phyloP scores from a whole-genome alignment of 2,888 invertebrate genomes.

The Tinea pellionella region DNA sequence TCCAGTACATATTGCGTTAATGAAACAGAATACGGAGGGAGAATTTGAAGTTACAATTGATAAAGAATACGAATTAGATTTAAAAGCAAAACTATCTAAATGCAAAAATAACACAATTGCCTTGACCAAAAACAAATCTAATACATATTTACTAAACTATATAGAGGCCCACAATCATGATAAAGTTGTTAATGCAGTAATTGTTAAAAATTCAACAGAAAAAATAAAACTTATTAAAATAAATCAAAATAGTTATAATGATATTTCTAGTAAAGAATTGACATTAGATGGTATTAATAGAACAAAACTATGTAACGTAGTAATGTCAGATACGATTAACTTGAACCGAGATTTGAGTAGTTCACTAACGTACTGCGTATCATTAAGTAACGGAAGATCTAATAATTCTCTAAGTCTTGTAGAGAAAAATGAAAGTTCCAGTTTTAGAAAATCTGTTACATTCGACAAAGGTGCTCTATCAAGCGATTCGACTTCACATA shows the following conservation, averaged over 20 bases:
- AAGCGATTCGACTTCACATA: background rate
- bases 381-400: background rate
- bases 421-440: background rate
- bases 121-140: slow-evolving; percentile 31
- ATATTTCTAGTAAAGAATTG: background rate
- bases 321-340: background rate
- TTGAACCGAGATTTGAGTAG: background rate
- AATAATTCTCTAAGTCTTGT: background rate
- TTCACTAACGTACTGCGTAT: background rate
- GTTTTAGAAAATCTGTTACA: background rate
- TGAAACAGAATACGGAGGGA: slow-evolving; percentile 18
- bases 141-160: slow-evolving; percentile 29
- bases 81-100: slow-evolving; percentile 27
- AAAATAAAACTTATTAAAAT: slow-evolving; percentile 31
- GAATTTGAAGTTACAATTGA: slow-evolving; percentile 39
- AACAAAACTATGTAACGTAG: background rate
- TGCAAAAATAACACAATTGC: slow-evolving; percentile 23
- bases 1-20: background rate
- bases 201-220: slow-evolving; percentile 34
- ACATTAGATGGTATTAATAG: background rate
- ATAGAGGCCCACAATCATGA: slow-evolving; percentile 19
- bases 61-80: slow-evolving; percentile 40
- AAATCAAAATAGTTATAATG: background rate
- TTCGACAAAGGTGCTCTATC: background rate
- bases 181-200: slow-evolving; percentile 25